Conservation (phyloP, 1,140 invertebrate genomes). For the Drosophila triauraria region DNA sequence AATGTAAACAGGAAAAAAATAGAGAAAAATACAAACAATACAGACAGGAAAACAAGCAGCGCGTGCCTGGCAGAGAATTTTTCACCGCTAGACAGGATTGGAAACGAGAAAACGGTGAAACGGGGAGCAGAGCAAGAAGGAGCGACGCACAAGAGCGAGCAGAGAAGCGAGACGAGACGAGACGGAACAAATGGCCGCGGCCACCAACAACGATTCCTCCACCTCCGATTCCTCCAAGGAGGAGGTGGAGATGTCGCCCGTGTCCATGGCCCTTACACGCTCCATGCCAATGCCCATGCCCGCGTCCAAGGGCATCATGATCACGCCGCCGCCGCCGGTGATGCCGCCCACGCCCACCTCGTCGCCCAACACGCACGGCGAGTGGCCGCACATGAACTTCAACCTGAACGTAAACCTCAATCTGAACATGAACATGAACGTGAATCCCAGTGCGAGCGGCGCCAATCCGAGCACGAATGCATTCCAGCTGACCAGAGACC, state of each 20-base stretch:
- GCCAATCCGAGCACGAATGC: slow-evolving; percentile 50
- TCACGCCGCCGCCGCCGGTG: slow-evolving; percentile 87
- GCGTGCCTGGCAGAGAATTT: slow-evolving; percentile 59
- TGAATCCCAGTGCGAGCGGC: slow-evolving; percentile 36
- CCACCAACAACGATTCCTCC: slow-evolving; percentile 69
- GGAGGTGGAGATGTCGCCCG: slow-evolving; percentile 44
- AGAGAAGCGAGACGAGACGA: slow-evolving; percentile 21
- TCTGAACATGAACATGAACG: slow-evolving; percentile 24
- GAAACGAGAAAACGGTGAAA: background rate
- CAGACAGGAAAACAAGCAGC: slow-evolving; percentile 74
- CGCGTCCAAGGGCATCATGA: slow-evolving; percentile 82
- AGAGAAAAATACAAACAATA: slow-evolving; percentile 83
- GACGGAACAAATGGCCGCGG: slow-evolving; percentile 57
- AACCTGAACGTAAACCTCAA: slow-evolving; percentile 77
- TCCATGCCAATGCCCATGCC: slow-evolving; percentile 62
- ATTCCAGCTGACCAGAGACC: slow-evolving; percentile 78
- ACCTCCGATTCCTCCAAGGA: slow-evolving; percentile 60
- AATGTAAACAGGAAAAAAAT: slow-evolving; percentile 79
- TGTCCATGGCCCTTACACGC: slow-evolving; percentile 39
- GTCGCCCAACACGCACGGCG: slow-evolving; percentile 85
- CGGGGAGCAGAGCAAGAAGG: background rate
- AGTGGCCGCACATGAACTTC: slow-evolving; percentile 85
- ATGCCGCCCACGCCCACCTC: slow-evolving; percentile 85
- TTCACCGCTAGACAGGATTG: slow-evolving; percentile 6
- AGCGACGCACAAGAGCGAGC: slow-evolving; percentile 32